These are phyloP conservation scores for Montifringilla adamsi DNA, from an alignment of 2,113 vertebrate species.

Conservation along the genomic window DNA sequence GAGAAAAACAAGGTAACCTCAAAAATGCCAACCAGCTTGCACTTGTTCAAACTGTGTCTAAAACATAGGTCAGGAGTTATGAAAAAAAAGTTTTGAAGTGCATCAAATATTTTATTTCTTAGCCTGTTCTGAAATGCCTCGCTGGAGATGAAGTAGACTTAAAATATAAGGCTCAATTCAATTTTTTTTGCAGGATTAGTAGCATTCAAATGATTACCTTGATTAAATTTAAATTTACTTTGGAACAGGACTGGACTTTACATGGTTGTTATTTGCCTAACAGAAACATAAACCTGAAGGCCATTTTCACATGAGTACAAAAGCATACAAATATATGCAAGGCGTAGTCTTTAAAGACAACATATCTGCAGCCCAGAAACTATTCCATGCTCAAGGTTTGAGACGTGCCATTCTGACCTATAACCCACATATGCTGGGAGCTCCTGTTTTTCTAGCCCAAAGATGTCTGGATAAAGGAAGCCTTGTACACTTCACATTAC, in stretches of 20 bases:
- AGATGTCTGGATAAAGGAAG: slow-evolving; percentile 59
- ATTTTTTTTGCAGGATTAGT: background rate
- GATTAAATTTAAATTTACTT: background rate
- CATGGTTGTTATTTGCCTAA: background rate
- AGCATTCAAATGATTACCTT: background rate
- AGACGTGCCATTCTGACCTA: background rate
- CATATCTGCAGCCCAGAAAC: background rate
- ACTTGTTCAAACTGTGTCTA: background rate
- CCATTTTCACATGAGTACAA: background rate
- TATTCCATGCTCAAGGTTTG: background rate
- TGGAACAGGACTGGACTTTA: background rate
- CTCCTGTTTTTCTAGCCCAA: slow-evolving; percentile 29
- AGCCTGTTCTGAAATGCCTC: background rate
- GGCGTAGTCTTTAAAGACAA: background rate
- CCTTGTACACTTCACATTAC: slow-evolving; percentile 67
- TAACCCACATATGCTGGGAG: slow-evolving; percentile 5
- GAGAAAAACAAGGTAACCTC: background rate
- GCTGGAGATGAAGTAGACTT: background rate
- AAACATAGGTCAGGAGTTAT: background rate
- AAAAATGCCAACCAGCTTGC: background rate
- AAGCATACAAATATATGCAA: background rate
- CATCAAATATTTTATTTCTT: background rate
- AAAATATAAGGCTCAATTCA: background rate
- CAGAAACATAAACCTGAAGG: background rate
- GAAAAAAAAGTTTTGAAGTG: background rate